phyloP scores from a whole-genome alignment of 2,888 invertebrate species.

The Drosophila silvestris region DNA sequence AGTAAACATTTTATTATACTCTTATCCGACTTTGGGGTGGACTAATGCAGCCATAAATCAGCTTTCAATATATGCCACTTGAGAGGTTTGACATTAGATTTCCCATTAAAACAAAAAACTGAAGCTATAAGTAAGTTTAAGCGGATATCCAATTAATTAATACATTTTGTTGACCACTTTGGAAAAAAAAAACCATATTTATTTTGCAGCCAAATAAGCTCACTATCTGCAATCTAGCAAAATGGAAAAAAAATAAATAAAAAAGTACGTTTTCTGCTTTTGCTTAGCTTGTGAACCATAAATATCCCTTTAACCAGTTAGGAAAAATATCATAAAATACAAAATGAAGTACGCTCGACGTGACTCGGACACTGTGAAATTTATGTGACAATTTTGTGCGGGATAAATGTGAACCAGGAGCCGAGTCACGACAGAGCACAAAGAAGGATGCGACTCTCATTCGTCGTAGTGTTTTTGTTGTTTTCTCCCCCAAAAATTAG shows the following conservation, averaged over 20 bases:
- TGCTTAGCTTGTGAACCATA: conserved; percentile 44
- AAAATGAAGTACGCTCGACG: conserved; percentile 79
- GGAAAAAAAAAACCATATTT: neutral
- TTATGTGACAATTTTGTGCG: conserved; percentile 78
- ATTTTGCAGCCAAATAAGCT: neutral
- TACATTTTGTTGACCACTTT: neutral
- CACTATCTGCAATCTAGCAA: neutral
- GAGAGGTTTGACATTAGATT: neutral
- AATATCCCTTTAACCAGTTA: conserved; percentile 74
- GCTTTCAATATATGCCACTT: neutral
- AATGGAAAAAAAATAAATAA: conserved; percentile 8
- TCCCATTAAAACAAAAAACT: neutral
- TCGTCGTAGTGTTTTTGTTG: conserved; percentile 11
- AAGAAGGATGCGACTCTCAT: conserved; percentile 45
- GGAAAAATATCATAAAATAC: conserved; percentile 77
- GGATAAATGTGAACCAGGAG: conserved; percentile 65
- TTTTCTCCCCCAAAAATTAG: conserved; percentile 56
- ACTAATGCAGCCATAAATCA: conserved; percentile 34
- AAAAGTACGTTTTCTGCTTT: conserved; percentile 15
- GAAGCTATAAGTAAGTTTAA: neutral
- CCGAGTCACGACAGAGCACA: neutral
- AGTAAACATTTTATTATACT: conserved; percentile 11
- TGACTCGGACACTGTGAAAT: conserved; percentile 74
- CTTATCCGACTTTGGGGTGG: conserved; percentile 12
- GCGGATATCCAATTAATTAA: conserved; percentile 6